phyloP scores from a whole-genome alignment of 2,797 vertebrate genomes.

The Pangasius macronema region DNA sequence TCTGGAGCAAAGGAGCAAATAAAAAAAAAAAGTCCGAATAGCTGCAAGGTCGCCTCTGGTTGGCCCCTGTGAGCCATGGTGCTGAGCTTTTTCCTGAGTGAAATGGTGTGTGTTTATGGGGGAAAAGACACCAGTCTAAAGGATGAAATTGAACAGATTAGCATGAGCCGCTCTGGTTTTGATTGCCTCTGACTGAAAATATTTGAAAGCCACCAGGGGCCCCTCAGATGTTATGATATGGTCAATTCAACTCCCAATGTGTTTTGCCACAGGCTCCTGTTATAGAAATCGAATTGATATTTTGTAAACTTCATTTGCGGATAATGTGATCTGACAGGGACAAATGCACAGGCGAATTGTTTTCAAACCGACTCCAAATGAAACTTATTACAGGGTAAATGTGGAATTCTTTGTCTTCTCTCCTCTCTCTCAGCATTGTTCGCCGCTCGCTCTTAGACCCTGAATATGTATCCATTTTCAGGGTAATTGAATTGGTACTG shows the following conservation, averaged over 20 bases:
- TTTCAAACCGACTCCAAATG: constrained; percentile 97
- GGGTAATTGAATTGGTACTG: constrained; percentile 98
- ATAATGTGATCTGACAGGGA: constrained; percentile 99
- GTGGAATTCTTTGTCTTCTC: constrained; percentile 90
- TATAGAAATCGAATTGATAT: constrained; percentile 99
- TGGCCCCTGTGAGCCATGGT: constrained; percentile 46
- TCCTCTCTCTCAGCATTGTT: constrained; percentile 61
- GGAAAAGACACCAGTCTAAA: constrained; percentile 88
- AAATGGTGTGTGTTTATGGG: constrained; percentile 72
- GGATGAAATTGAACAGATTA: constrained; percentile 97
- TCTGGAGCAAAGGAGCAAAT: constrained; percentile 48
- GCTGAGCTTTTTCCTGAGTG: constrained; percentile 38
- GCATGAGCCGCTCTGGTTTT: constrained; percentile 88
- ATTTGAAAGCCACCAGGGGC: constrained; percentile 91
- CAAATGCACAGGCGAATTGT: constrained; percentile 97
- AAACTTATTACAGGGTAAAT: constrained; percentile 99
- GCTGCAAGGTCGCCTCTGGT: constrained; percentile 61
- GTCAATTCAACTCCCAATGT: constrained; percentile 78
- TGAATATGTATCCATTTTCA: constrained; percentile 95
- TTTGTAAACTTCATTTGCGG: constrained; percentile 99
- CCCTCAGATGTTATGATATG: constrained; percentile 87
- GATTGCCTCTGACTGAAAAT: constrained; percentile 98
- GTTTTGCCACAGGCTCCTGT: constrained; percentile 81
- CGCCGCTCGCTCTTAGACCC: constrained; percentile 63
- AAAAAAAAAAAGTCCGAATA: constrained; percentile 38